Percentiles rank a stretch among this genome's conserved stretches.
These are phyloP conservation scores for Machaerirhynchus nigripectus DNA, from an alignment of 2,113 vertebrate genomes.

Conservation along the genomic window DNA sequence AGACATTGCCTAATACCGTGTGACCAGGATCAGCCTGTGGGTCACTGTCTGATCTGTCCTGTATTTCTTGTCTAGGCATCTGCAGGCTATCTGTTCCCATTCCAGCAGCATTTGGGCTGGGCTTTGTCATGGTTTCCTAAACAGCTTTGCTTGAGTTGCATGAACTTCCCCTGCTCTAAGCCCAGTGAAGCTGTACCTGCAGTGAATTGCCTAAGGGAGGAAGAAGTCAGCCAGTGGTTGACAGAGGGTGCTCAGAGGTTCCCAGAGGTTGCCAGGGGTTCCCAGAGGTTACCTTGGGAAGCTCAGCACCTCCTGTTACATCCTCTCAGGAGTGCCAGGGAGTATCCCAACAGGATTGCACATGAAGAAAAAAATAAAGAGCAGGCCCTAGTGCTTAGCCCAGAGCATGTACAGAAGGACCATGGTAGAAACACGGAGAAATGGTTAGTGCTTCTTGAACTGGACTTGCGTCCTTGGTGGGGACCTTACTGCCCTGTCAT, in stretches of 20 bases:
- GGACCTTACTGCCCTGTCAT: not conserved
- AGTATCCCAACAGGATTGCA: not conserved
- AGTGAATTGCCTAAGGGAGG: not conserved
- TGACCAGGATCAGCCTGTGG: not conserved
- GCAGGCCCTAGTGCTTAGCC: not conserved
- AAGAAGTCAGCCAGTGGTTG: not conserved
- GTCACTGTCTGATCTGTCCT: not conserved
- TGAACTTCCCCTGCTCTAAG: not conserved
- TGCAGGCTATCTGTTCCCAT: not conserved
- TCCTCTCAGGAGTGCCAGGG: not conserved
- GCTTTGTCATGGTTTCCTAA: not conserved
- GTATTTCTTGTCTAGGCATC: not conserved
- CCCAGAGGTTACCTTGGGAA: not conserved
- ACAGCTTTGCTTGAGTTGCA: not conserved
- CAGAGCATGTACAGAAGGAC: not conserved
- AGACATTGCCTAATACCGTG: not conserved
- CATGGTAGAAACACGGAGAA: not conserved
- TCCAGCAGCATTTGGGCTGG: not conserved
- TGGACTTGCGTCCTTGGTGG: not conserved
- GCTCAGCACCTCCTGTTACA: not conserved
- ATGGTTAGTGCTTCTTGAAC: not conserved
- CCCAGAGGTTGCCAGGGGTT: not conserved
- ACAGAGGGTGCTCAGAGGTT: not conserved
- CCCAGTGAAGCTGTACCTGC: not conserved
- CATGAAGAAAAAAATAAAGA: not conserved